Percentiles rank a stretch among this genome's conserved stretches.
Evolutionary conservation across 1,140 invertebrate species (phyloP).

Genomic region (Asobara japonica): DNA sequence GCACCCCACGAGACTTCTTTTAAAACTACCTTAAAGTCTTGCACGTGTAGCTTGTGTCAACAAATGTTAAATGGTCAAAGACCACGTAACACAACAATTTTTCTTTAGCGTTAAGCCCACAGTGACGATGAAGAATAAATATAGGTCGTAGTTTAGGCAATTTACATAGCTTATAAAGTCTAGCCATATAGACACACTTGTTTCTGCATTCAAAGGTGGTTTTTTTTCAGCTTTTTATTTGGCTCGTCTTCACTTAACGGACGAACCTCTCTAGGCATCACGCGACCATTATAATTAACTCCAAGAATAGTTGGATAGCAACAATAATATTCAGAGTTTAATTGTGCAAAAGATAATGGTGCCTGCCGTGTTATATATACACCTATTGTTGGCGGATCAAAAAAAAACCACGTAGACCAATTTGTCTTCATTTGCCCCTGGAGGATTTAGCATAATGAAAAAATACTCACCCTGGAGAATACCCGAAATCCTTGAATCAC

Average conservation of each 20-base stretch:
- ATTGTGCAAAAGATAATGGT: not conserved
- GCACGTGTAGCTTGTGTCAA: not conserved
- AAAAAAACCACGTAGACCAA: not conserved
- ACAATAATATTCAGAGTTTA: constrained; percentile 1
- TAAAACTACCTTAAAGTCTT: not conserved
- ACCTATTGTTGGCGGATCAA: not conserved
- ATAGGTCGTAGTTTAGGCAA: constrained; percentile 26
- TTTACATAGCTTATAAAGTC: constrained; percentile 44
- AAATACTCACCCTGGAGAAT: not conserved
- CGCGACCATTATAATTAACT: constrained; percentile 35
- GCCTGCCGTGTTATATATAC: not conserved
- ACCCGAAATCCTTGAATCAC: not conserved
- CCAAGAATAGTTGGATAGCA: constrained; percentile 39
- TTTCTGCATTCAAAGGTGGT: not conserved
- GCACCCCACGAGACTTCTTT: not conserved
- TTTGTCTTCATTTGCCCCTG: not conserved
- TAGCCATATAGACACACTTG: not conserved
- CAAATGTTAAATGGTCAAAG: not conserved
- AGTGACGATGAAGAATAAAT: constrained; percentile 41
- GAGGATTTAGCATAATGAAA: not conserved
- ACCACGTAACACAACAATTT: not conserved
- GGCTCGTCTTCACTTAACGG: not conserved
- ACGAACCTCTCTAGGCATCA: not conserved
- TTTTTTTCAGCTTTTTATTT: not conserved
- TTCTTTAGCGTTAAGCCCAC: not conserved